phyloP scores from a whole-genome alignment of 2,888 invertebrate species.

The Apotomis betuletana region DNA sequence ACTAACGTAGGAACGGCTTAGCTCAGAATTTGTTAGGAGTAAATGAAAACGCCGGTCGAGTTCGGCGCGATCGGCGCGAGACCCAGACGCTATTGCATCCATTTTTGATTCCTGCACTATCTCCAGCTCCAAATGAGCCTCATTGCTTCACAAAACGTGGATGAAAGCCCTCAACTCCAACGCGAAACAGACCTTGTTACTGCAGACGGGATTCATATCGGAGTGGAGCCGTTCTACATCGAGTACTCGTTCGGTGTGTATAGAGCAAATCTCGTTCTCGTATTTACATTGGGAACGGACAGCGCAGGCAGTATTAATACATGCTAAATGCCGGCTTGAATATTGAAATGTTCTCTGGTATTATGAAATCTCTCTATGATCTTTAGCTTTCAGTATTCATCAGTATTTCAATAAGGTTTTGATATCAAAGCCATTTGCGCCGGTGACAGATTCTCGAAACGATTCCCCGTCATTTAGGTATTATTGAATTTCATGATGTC shows the following conservation, averaged over 20 bases:
- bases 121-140: constrained; percentile 28
- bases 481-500: no score
- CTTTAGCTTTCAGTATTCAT: constrained; percentile 1
- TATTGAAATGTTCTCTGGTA: constrained; percentile 35
- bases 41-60: constrained; percentile 3
- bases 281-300: constrained; percentile 30
- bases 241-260: constrained; percentile 5
- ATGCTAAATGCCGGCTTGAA: constrained; percentile 16
- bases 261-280: constrained; percentile 18
- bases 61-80: background rate
- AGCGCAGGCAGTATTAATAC: constrained; percentile 26
- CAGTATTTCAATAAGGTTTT: background rate
- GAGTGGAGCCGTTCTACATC: constrained; percentile 7
- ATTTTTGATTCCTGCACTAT: constrained; percentile 32
- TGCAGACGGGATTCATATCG: constrained; percentile 6
- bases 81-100: constrained; percentile 22
- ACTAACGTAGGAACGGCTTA: background rate
- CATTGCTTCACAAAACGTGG: constrained; percentile 34
- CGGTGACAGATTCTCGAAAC: background rate
- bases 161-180: constrained; percentile 21
- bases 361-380: constrained; percentile 2
- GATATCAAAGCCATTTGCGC: background rate
- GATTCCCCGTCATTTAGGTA: background rate
- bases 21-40: background rate
- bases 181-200: constrained; percentile 11